Percentiles rank a stretch among this genome's conserved stretches.
Evolutionary conservation across 92 coral and sea anemone species (phyloP).

Genomic region (Siderastrea siderea): DNA sequence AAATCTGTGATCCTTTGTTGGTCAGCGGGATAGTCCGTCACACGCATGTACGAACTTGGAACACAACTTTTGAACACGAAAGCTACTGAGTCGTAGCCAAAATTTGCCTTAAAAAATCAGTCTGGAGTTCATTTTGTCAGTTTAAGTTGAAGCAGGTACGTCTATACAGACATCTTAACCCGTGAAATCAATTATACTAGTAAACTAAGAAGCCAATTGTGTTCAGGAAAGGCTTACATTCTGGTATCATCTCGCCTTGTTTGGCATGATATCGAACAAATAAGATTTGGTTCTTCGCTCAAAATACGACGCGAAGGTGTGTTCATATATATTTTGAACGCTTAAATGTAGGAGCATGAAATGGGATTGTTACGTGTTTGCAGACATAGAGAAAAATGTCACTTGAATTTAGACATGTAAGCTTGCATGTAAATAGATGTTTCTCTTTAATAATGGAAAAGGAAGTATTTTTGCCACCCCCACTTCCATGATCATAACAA

Average conservation of each 20-base stretch:
- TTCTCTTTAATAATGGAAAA: neutral
- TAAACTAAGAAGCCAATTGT: neutral
- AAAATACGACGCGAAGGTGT: neutral
- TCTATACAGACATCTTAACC: neutral
- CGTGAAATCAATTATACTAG: neutral
- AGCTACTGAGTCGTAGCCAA: slow-evolving; percentile 10
- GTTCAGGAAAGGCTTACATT: neutral
- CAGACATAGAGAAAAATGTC: neutral
- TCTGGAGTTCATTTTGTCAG: slow-evolving; percentile 25
- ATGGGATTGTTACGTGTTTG: neutral
- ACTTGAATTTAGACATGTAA: neutral
- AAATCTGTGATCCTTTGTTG: neutral
- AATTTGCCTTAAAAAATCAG: slow-evolving; percentile 1
- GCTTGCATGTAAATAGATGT: neutral
- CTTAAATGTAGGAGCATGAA: neutral
- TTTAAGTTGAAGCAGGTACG: slow-evolving; percentile 27
- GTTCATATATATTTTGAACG: neutral
- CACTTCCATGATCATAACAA: neutral
- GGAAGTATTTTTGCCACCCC: neutral
- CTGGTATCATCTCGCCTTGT: slow-evolving; percentile 21
- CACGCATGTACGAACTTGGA: slow-evolving; percentile 28
- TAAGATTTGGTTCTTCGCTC: neutral
- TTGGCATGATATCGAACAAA: slow-evolving; percentile 6
- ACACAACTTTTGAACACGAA: slow-evolving; percentile 21
- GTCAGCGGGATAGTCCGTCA: neutral